Evolutionary conservation across 2,113 vertebrate genomes (phyloP).

Genomic region (Nerophis lumbriciformis): DNA sequence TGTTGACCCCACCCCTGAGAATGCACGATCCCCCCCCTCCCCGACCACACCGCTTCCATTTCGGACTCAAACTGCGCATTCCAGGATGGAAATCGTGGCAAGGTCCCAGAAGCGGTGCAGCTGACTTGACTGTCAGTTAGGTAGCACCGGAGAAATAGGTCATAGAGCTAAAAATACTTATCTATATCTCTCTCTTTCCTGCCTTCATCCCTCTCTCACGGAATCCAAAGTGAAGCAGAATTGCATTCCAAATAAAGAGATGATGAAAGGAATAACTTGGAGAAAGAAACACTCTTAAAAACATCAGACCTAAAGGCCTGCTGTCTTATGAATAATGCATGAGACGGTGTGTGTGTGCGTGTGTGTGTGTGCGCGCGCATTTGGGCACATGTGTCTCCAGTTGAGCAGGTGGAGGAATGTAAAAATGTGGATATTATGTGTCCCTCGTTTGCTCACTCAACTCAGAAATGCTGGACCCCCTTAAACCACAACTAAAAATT

Average conservation of each 20-base stretch:
- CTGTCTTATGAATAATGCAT: constrained; percentile 37
- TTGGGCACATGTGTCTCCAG: constrained; percentile 20
- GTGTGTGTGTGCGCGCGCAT: not conserved
- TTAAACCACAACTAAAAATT: constrained; percentile 24
- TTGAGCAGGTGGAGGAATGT: constrained; percentile 55
- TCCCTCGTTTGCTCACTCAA: constrained; percentile 65
- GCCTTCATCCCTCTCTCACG: constrained; percentile 24
- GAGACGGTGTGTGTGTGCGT: constrained; percentile 22
- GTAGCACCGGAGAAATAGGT: constrained; percentile 79
- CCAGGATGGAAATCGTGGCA: constrained; percentile 47
- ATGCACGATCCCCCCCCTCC: constrained; percentile 34
- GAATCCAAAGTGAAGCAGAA: constrained; percentile 49
- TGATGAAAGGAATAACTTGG: constrained; percentile 60
- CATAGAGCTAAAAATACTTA: constrained; percentile 79
- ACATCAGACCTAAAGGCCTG: constrained; percentile 53
- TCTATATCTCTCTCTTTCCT: constrained; percentile 60
- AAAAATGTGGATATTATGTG: constrained; percentile 58
- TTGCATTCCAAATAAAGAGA: constrained; percentile 57
- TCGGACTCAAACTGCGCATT: constrained; percentile 31
- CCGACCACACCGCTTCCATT: constrained; percentile 13
- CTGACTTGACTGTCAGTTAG: constrained; percentile 73
- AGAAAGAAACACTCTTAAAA: constrained; percentile 61
- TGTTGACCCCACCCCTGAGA: constrained; percentile 52
- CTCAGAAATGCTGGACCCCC: constrained; percentile 65
- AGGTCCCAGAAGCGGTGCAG: constrained; percentile 58